A percentile compares a stretch with the other conserved stretches of the same genome.
Evolutionary conservation across 2,888 invertebrate species (phyloP).

Genomic region (Lysandra coridon): DNA sequence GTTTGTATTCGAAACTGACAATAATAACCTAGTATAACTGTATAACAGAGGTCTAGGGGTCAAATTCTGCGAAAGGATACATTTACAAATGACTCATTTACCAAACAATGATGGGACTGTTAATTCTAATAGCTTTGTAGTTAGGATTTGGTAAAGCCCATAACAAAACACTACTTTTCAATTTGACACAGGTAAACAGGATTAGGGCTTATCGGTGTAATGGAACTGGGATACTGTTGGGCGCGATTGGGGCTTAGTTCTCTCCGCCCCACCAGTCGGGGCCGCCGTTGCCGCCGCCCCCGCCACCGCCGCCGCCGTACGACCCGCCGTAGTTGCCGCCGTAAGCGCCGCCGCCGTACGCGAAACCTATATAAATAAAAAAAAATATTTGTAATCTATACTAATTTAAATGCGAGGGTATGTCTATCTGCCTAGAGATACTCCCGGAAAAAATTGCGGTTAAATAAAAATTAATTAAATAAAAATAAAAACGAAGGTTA

Average conservation of each 20-base stretch:
- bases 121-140: neutral
- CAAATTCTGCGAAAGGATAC: neutral
- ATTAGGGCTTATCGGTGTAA: neutral
- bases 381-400: neutral
- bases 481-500: too few species aligned
- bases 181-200: neutral
- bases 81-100: neutral
- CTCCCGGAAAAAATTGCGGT: too few species aligned
- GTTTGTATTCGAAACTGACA: neutral
- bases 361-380: constrained; percentile 54
- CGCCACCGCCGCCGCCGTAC: constrained; percentile 70
- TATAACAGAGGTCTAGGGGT: neutral
- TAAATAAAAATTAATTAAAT: too few species aligned
- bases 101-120: neutral
- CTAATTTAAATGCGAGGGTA: too few species aligned
- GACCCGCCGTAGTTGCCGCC: constrained; percentile 74
- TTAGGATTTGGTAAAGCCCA: neutral
- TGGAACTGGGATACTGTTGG: constrained; percentile 23
- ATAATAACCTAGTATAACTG: neutral
- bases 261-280: constrained; percentile 73
- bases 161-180: neutral
- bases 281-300: constrained; percentile 71
- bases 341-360: constrained; percentile 67
- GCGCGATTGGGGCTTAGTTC: constrained; percentile 26
- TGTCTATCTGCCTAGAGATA: too few species aligned